A percentile compares a stretch with the other conserved stretches of the same genome.
Conservation (phyloP, 2,888 invertebrate species). For the Leucania comma region DNA sequence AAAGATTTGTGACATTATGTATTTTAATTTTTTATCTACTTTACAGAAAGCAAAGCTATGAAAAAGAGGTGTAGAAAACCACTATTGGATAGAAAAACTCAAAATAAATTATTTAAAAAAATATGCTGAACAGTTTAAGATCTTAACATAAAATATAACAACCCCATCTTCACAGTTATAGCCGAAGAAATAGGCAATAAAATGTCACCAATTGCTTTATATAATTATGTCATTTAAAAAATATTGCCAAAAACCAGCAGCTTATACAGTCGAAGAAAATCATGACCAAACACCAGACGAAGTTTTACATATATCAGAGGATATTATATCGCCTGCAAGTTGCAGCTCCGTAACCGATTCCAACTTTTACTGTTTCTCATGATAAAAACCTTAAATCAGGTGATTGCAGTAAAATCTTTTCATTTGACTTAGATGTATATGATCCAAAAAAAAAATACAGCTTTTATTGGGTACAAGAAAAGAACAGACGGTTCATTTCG, state of each 20-base stretch:
- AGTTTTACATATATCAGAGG: no score
- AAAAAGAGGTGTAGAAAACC: no score
- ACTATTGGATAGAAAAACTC: no score
- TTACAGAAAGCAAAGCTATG: no score
- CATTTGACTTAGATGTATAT: background rate
- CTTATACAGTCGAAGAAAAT: background rate
- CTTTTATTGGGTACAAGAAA: background rate
- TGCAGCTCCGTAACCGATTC: background rate
- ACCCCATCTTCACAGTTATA: background rate
- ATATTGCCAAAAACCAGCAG: background rate
- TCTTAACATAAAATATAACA: background rate
- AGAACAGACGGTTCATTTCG: no score
- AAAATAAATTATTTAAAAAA: no score
- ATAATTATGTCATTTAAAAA: background rate
- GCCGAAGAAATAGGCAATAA: no score
- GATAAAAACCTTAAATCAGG: no score
- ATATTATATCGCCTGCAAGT: background rate
- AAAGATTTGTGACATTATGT: no score
- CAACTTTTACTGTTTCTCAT: background rate
- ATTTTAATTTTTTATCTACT: no score
- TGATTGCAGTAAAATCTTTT: background rate
- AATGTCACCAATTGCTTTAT: background rate
- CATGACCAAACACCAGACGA: background rate
- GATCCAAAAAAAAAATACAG: background rate
- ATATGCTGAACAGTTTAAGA: no score